These are phyloP conservation scores for Pollicipes pollicipes DNA, from an alignment of 1,140 invertebrate genomes.

Conservation along the genomic window DNA sequence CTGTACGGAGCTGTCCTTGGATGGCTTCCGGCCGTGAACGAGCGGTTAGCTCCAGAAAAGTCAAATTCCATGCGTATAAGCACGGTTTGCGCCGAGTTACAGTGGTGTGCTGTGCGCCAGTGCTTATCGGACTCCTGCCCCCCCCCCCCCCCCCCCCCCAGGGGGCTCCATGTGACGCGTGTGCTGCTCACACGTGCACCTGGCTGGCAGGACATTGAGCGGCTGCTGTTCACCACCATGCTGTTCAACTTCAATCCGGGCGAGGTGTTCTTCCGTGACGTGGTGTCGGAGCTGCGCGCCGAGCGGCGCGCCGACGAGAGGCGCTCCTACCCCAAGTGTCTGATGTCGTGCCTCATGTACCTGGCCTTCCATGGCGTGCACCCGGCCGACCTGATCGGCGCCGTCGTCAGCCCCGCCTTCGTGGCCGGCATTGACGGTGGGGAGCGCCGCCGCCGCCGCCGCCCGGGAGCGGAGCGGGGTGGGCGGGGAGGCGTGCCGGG, in stretches of 20 bases:
- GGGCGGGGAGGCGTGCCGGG: neutral
- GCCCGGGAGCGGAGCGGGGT: neutral
- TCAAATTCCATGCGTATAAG: too few relatives aligned
- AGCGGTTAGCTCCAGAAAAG: too few relatives aligned
- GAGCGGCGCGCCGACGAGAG: constrained; percentile 15
- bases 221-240: constrained; percentile 17
- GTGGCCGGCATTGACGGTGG: constrained; percentile 11
- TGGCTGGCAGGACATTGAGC: constrained; percentile 19
- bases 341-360: constrained; percentile 18
- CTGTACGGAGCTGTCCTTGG: too few relatives aligned
- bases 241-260: constrained; percentile 17
- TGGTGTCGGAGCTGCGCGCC: constrained; percentile 15
- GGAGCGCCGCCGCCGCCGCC: too few relatives aligned
- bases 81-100: too few relatives aligned
- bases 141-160: constrained; percentile 15
- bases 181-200: too few relatives aligned
- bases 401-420: constrained; percentile 17
- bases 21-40: too few relatives aligned
- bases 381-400: constrained; percentile 16
- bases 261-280: constrained; percentile 14
- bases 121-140: constrained; percentile 13
- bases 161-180: too few relatives aligned
- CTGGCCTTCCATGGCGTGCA: constrained; percentile 14
- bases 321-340: constrained; percentile 17
- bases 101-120: too few relatives aligned